These are phyloP conservation scores for Gambelia wislizenii DNA, from an alignment of 2,797 vertebrate species.

Conservation along the genomic window DNA sequence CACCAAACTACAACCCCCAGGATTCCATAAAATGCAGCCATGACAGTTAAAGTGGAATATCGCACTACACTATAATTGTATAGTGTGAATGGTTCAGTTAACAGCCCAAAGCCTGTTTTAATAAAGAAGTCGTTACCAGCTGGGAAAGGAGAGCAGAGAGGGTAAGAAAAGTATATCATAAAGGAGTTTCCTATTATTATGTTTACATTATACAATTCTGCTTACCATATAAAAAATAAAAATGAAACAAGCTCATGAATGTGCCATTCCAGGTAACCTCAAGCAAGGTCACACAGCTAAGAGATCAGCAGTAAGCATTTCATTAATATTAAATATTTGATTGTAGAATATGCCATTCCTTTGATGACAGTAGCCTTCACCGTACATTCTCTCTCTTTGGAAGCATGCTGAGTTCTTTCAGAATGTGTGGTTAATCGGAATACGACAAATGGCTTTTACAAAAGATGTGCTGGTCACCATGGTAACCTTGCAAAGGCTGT, in stretches of 20 bases:
- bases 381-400: background rate
- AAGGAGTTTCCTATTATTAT: background rate
- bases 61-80: no score
- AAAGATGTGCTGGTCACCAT: slow-evolving; percentile 60
- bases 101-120: no score
- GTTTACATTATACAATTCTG: slow-evolving; percentile 25
- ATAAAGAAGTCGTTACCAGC: no score
- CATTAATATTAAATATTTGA: background rate
- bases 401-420: slow-evolving; percentile 49
- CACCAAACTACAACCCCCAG: no score
- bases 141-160: no score
- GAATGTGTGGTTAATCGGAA: slow-evolving; percentile 67
- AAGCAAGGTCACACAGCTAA: background rate
- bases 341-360: slow-evolving; percentile 9
- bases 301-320: background rate
- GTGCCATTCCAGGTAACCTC: background rate
- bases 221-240: background rate
- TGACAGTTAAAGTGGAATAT: no score
- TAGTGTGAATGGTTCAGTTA: no score
- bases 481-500: slow-evolving; percentile 64
- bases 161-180: background rate
- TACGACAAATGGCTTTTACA: slow-evolving; percentile 55
- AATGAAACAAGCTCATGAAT: background rate
- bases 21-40: no score
- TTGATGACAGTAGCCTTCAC: background rate